phyloP scores from a whole-genome alignment of 2,113 vertebrate species.

The Cavia aperea region DNA sequence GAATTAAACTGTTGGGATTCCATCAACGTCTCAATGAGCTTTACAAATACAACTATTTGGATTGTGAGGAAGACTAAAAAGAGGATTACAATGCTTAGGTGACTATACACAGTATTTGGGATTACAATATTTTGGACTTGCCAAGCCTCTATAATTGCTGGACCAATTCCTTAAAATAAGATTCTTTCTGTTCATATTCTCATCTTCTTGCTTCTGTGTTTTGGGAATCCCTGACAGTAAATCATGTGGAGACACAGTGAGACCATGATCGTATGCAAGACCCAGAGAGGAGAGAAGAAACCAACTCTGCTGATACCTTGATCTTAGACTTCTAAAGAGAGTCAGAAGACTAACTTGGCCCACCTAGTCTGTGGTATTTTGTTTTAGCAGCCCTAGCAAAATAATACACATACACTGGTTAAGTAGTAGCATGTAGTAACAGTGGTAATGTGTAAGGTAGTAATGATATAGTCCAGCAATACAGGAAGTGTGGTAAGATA shows the following conservation, averaged over 20 bases:
- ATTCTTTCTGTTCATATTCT: background rate
- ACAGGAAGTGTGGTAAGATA: background rate
- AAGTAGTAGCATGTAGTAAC: background rate
- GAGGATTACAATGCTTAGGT: too few species aligned
- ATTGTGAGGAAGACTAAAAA: too few species aligned
- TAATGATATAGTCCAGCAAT: background rate
- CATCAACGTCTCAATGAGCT: too few species aligned
- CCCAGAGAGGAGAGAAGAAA: background rate
- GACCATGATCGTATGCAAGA: background rate
- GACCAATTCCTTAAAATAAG: slow-evolving; percentile 20
- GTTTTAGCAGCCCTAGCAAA: background rate
- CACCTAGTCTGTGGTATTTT: background rate
- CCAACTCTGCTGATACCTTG: background rate
- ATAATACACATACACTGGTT: background rate
- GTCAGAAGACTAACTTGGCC: background rate
- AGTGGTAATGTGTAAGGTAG: background rate
- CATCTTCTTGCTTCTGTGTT: background rate
- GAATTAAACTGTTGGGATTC: too few species aligned
- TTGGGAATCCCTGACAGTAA: background rate
- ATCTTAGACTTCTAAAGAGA: background rate
- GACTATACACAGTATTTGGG: too few species aligned
- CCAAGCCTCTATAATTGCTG: background rate
- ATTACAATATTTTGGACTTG: background rate
- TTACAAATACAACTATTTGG: too few species aligned
- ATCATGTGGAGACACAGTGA: background rate